phyloP scores from a whole-genome alignment of 2,888 invertebrate genomes.

The Dryococelus australis region DNA sequence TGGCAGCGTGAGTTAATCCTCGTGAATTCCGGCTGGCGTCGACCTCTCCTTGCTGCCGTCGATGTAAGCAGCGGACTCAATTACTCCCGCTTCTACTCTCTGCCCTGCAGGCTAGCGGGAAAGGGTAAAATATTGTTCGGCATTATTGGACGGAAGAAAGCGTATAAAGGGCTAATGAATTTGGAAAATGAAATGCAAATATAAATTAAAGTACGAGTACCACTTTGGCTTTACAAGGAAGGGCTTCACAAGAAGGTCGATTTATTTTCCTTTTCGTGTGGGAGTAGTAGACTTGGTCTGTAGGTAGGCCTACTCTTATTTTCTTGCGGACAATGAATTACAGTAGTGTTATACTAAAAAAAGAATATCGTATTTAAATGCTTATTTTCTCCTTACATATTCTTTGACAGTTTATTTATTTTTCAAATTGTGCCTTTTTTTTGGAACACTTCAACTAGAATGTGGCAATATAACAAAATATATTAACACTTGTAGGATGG shows the following conservation, averaged over 20 bases:
- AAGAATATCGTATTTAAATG: no score
- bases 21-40: background rate
- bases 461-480: no score
- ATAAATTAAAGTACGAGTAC: conserved; percentile 16
- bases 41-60: background rate
- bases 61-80: conserved; percentile 28
- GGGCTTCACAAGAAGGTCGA: background rate
- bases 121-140: conserved; percentile 24
- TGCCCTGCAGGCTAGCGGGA: background rate
- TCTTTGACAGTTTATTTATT: no score
- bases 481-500: no score
- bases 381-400: no score
- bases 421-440: no score
- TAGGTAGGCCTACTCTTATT: no score
- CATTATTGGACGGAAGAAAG: conserved; percentile 2
- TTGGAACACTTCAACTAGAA: no score
- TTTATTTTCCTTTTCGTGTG: background rate
- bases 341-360: no score
- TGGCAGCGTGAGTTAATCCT: conserved; percentile 7
- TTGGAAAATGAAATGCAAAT: conserved; percentile 16
- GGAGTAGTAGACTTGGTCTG: no score
- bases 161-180: conserved; percentile 1
- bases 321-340: no score
- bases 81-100: background rate
- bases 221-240: background rate